Base-by-base conservation (phyloP, 2,888 invertebrate genomes). In the Chymomyza amoena region DNA sequence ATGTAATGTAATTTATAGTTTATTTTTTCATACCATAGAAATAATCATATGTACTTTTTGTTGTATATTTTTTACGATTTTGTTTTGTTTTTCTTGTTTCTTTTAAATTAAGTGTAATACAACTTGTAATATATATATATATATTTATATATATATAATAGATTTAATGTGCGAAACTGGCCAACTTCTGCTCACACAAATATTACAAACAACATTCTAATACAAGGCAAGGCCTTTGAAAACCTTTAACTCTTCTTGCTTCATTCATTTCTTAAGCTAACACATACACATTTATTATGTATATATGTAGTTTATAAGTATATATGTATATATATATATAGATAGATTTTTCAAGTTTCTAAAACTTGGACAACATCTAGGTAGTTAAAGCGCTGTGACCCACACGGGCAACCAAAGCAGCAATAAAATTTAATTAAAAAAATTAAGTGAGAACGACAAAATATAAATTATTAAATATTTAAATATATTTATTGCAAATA, bases 11-110 rank as follows among this genome's bases (percentile, higher is more conserved):
- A 13, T 57, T 20, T 57, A 57, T 2, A 57, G 18, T 54, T 54
- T 54, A 18, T 54, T 54, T 54, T 16, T 54, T 54, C 18, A 54
- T 18, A 25, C 25, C 25, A 25, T 57, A 25, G 18, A 57, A 57
- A 57, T 66, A 75, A 64, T 75, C 75, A 75, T 75, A 75, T 75
- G 75, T 75, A 75, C 67, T 67, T 63, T 75, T 71, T 74, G 74
- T 62, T 75, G 70, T 73, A 70, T 70, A 57, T 9, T 61, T 25
- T 57, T 39, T 32, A 32, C 7, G 9, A 7, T 39, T 51, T 51
- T 51, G 1, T 51, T 51, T n/a, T 51, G 9, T 51, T 51, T 63
- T 15, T 32, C 54, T n/a, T n/a, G n/a, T 64, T 32, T 32, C 45
- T 25, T 56, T 13, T 6, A 45, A 45, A 13, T 62, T 64, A 78